Evolutionary conservation across 2,888 invertebrate genomes (phyloP).

Genomic region (Stenodema calcarata): DNA sequence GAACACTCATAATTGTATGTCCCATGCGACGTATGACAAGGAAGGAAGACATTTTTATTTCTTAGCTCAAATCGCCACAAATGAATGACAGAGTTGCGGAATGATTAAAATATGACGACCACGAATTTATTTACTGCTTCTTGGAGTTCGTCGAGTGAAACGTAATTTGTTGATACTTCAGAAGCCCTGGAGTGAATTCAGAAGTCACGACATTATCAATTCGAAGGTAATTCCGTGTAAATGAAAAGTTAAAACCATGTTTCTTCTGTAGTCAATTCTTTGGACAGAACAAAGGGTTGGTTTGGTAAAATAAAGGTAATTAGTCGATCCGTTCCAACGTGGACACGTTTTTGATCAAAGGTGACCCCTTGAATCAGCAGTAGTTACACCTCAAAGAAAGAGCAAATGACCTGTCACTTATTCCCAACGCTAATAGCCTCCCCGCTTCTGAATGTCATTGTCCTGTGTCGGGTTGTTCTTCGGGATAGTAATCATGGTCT

Average conservation of each 20-base stretch:
- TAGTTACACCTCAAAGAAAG: neutral
- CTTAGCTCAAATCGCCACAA: no score
- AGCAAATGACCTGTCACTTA: neutral
- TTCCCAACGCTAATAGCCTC: neutral
- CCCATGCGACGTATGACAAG: no score
- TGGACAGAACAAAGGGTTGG: neutral
- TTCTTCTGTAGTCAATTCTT: neutral
- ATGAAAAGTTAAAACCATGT: neutral
- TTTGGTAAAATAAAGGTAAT: neutral
- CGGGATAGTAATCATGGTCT: neutral
- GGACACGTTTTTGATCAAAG: constrained; percentile 2
- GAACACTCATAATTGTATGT: no score
- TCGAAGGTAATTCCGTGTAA: neutral
- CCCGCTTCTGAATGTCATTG: neutral
- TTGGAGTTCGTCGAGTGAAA: no score
- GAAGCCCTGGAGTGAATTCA: no score
- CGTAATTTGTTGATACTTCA: no score
- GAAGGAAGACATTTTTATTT: no score
- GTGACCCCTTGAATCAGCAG: neutral
- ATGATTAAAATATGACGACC: no score
- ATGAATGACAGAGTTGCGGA: no score
- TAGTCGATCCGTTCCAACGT: neutral
- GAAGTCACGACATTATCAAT: neutral
- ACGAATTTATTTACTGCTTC: no score
- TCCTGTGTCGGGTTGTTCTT: neutral